phyloP scores from a whole-genome alignment of 2,888 invertebrate species.

The Oasisia sp. region DNA sequence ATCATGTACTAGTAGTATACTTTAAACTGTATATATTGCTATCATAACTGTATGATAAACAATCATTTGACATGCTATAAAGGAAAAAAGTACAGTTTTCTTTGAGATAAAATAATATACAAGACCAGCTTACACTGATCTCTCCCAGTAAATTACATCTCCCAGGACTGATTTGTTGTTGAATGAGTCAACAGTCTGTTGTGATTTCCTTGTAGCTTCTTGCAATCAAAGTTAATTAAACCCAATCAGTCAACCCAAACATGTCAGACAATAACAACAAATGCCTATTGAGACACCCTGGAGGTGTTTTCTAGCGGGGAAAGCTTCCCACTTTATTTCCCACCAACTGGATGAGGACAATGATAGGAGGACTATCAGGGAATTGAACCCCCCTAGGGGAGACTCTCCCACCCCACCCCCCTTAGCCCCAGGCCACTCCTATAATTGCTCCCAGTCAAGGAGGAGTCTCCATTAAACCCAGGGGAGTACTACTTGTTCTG shows the following conservation, averaged over 20 bases:
- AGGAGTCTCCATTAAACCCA: background rate
- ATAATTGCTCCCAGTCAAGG: background rate
- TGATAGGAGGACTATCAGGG: background rate
- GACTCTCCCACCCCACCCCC: background rate
- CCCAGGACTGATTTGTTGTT: background rate
- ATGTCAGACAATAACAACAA: background rate
- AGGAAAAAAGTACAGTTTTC: too few relatives aligned
- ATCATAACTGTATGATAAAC: too few relatives aligned
- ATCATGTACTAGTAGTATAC: background rate
- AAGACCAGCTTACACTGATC: background rate
- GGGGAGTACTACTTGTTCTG: background rate
- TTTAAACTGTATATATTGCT: background rate
- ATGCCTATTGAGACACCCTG: background rate
- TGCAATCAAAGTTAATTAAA: constrained; percentile 6
- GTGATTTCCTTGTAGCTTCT: background rate
- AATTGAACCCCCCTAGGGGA: background rate
- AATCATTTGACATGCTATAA: too few relatives aligned
- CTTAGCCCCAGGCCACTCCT: background rate
- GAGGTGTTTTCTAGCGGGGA: background rate
- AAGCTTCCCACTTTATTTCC: background rate
- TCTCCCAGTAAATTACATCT: background rate
- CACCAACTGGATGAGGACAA: background rate
- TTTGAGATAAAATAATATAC: too few relatives aligned
- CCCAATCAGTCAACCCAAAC: background rate
- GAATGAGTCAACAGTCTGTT: background rate